These are phyloP conservation scores for Ectemnius cavifrons DNA, from an alignment of 2,888 invertebrate species.

Conservation along the genomic window DNA sequence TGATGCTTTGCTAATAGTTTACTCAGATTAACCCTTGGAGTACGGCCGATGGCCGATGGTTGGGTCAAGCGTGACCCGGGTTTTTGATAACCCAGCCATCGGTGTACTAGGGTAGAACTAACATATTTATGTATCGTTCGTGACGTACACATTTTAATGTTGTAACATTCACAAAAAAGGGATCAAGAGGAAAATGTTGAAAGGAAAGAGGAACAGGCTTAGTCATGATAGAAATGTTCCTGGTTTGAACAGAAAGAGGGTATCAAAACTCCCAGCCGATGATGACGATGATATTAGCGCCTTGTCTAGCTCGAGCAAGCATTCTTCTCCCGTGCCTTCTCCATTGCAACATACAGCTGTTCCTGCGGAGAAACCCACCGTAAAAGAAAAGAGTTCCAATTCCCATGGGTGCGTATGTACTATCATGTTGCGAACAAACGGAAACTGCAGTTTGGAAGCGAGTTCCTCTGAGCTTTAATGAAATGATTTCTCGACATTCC, in stretches of 20 bases:
- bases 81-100: neutral
- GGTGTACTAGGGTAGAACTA: neutral
- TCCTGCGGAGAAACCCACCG: conserved; percentile 68
- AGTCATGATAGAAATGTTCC: conserved; percentile 69
- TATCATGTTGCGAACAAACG: no score
- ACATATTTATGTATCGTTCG: neutral
- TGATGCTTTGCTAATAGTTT: neutral
- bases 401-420: conserved; percentile 67
- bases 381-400: conserved; percentile 73
- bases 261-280: conserved; percentile 72
- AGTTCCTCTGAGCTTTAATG: no score
- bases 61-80: no score
- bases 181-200: conserved; percentile 77
- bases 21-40: no score
- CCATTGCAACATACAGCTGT: conserved; percentile 72
- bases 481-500: no score
- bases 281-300: conserved; percentile 78
- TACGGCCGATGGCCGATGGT: no score
- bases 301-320: conserved; percentile 79
- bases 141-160: neutral
- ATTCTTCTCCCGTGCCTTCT: conserved; percentile 80
- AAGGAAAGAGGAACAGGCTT: conserved; percentile 74
- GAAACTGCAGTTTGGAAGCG: no score
- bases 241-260: conserved; percentile 66
- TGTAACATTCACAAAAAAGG: conserved; percentile 58